Evolutionary conservation across 2,888 invertebrate species (phyloP), one percentile per base, ranked within the genome.

Genomic region (Dryococelus australis): DNA sequence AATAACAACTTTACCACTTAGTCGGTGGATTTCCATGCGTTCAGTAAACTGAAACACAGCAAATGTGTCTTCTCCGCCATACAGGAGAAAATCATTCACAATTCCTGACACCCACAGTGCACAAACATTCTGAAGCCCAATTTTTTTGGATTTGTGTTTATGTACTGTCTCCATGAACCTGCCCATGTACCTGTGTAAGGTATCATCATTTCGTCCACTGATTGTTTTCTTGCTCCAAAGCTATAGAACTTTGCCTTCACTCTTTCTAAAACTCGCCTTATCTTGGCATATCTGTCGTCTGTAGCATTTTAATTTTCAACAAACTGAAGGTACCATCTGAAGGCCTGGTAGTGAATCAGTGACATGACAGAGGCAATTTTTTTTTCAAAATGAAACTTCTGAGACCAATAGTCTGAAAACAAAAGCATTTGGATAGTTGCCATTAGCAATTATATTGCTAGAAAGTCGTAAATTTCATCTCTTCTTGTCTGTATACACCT

Each of bases 111-210:
- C 85, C 51, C 85, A 26, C 28, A 28, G 0, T 27, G 9, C 8
- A 85, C 35, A 65, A 85, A 85, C 51, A 65, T 85, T 26, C 65
- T 85, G n/a, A 28, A 85, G 16, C 65, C 65, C 85, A 6, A 85
- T 65, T 26, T 85, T 16, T 12, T 65, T 65, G 65, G 65, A 12
- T 65, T 65, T 20, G 65, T 65, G 6, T 65, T 65, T 65, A 65
- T 65, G 6, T 65, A 65, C 16, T 65, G 65, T 65, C 65, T 65
- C 0, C 24, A 1, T 24, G 65, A 65, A 10, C 65, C 24, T 65
- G 65, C 65, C 8, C 16, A 9, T 20, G 65, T 65, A 8, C n/a
- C 65, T n/a, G 6, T 65, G 16, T 65, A 65, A n/a, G 65, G 35
- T 35, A 35, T 35, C 16, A 65, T 65, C 20, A 65, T 65, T 65